phyloP scores from a whole-genome alignment of 2,797 vertebrate genomes.

The Eidolon dupreanum region DNA sequence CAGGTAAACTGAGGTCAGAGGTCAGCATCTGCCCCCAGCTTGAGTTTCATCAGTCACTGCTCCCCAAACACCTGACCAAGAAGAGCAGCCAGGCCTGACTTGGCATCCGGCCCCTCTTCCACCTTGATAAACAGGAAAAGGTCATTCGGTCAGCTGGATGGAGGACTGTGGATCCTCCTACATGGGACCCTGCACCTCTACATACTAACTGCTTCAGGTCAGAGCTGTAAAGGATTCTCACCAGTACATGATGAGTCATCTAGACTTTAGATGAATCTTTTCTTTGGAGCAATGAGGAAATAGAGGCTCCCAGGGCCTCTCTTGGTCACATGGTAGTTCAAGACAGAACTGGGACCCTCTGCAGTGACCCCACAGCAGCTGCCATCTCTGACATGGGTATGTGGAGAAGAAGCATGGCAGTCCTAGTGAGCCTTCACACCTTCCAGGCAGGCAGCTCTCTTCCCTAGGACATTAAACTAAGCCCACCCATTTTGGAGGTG shows the following conservation, averaged over 20 bases:
- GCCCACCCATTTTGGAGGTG: neutral
- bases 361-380: neutral
- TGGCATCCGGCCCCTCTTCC: constrained; percentile 60
- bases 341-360: neutral
- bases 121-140: constrained; percentile 82
- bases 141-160: constrained; percentile 74
- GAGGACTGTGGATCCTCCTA: constrained; percentile 8
- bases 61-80: constrained; percentile 5
- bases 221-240: neutral
- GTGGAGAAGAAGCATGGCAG: neutral
- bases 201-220: neutral
- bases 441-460: neutral
- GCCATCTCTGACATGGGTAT: neutral
- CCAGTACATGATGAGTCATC: neutral
- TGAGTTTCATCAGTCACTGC: neutral
- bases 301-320: neutral
- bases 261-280: neutral
- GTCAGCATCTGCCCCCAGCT: neutral
- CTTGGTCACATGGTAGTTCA: neutral
- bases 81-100: constrained; percentile 63
- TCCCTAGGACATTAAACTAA: neutral
- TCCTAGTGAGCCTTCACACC: neutral
- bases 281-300: constrained; percentile 7
- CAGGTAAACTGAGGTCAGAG: neutral
- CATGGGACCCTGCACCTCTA: neutral